Percentiles rank a stretch among this genome's conserved stretches.
phyloP scores from a whole-genome alignment of 2,797 vertebrate species.

The Epinephelus awoara region DNA sequence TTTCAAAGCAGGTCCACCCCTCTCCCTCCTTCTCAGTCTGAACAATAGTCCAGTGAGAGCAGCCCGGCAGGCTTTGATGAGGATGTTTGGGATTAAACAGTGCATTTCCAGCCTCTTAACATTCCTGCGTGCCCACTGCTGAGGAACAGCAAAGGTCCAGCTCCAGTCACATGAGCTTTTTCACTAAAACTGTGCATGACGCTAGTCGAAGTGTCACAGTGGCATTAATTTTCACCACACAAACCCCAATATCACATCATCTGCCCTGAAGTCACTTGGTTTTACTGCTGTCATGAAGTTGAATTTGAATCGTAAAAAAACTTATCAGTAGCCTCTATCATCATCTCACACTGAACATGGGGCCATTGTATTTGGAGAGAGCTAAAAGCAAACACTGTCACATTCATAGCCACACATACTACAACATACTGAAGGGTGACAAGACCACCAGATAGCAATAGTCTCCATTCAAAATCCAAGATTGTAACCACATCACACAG shows the following conservation, averaged over 20 bases:
- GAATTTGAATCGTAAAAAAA: not conserved
- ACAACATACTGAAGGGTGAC: no score
- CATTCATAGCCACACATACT: no score
- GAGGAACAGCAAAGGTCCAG: constrained; percentile 26
- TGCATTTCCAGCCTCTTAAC: constrained; percentile 75
- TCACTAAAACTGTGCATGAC: not conserved
- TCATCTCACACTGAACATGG: not conserved
- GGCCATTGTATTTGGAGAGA: not conserved
- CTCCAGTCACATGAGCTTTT: constrained; percentile 46
- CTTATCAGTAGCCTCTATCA: not conserved
- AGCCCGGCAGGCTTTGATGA: constrained; percentile 44
- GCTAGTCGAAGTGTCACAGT: not conserved
- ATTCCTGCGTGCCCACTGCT: constrained; percentile 70
- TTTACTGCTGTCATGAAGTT: not conserved
- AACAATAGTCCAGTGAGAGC: constrained; percentile 68
- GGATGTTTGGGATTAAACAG: constrained; percentile 69
- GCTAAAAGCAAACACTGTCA: not conserved
- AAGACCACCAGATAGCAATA: not conserved
- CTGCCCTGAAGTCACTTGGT: constrained; percentile 8
- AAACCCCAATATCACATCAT: constrained; percentile 10
- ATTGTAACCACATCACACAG: not conserved
- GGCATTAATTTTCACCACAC: constrained; percentile 3
- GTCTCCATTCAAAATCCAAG: not conserved
- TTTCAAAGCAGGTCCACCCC: constrained; percentile 28
- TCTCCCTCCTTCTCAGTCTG: constrained; percentile 4